These are phyloP conservation scores for Drosophila atroscutellata DNA, from an alignment of 2,888 invertebrate genomes.

Conservation along the genomic window DNA sequence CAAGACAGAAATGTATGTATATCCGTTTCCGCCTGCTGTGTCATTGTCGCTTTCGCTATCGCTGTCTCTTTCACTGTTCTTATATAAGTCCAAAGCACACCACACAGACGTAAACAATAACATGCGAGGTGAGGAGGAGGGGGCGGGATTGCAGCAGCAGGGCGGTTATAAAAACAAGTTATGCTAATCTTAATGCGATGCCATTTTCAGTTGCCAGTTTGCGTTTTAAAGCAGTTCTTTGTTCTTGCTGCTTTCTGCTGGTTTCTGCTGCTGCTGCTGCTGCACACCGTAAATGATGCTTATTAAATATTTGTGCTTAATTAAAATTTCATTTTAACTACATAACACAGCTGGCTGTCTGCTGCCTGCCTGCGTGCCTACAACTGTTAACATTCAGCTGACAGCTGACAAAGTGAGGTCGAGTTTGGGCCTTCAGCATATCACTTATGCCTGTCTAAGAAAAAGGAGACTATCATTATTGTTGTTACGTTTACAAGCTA, in stretches of 20 bases:
- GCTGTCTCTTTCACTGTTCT: constrained; percentile 46
- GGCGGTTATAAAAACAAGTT: constrained; percentile 61
- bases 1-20: constrained; percentile 58
- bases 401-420: constrained; percentile 30
- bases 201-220: constrained; percentile 56
- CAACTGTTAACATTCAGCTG: constrained; percentile 21
- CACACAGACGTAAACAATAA: constrained; percentile 28
- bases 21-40: constrained; percentile 60
- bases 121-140: neutral
- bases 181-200: constrained; percentile 73
- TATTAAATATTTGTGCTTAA: constrained; percentile 76
- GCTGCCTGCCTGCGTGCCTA: neutral
- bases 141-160: constrained; percentile 11
- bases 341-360: constrained; percentile 23
- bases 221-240: constrained; percentile 55
- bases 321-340: constrained; percentile 65
- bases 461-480: neutral
- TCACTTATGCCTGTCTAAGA: neutral
- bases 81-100: constrained; percentile 53
- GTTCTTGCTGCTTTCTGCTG: constrained; percentile 29
- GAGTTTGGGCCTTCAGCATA: neutral
- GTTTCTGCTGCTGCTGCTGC: constrained; percentile 22
- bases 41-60: constrained; percentile 33
- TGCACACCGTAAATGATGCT: constrained; percentile 59
- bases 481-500: neutral